Conservation (phyloP, 2,113 vertebrate species). For the Plecotus auritus region DNA sequence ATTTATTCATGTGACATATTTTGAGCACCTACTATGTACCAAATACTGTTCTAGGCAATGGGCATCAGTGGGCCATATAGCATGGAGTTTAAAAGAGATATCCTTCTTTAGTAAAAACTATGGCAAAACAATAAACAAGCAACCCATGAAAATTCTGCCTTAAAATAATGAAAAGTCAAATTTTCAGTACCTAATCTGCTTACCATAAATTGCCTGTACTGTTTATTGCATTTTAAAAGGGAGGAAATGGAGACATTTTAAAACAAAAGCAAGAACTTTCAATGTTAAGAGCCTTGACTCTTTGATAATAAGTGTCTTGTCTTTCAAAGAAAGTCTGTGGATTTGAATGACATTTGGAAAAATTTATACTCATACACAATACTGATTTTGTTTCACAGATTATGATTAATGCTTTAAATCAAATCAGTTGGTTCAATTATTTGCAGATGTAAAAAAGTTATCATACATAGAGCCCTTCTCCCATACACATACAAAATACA, state of each 20-base stretch:
- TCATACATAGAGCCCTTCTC: neutral
- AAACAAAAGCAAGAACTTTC: neutral
- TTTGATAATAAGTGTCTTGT: neutral
- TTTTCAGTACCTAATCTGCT: neutral
- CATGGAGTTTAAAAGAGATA: neutral
- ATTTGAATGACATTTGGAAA: neutral
- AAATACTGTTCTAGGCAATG: neutral
- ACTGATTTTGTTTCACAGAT: slow-evolving; percentile 5
- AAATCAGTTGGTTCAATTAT: neutral
- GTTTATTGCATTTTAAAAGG: neutral
- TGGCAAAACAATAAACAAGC: neutral
- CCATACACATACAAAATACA: neutral
- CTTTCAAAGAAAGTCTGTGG: neutral
- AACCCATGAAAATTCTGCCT: neutral
- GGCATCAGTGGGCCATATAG: neutral
- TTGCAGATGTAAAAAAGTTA: neutral
- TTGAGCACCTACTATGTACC: neutral
- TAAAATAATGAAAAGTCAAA: neutral
- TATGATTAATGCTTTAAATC: slow-evolving; percentile 23
- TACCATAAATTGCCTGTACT: neutral
- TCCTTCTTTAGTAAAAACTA: neutral
- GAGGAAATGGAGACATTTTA: neutral
- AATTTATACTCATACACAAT: neutral
- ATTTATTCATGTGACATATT: neutral
- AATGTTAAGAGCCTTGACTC: neutral